Conservation (phyloP, 1,140 invertebrate genomes). For the Ceratina japonica region DNA sequence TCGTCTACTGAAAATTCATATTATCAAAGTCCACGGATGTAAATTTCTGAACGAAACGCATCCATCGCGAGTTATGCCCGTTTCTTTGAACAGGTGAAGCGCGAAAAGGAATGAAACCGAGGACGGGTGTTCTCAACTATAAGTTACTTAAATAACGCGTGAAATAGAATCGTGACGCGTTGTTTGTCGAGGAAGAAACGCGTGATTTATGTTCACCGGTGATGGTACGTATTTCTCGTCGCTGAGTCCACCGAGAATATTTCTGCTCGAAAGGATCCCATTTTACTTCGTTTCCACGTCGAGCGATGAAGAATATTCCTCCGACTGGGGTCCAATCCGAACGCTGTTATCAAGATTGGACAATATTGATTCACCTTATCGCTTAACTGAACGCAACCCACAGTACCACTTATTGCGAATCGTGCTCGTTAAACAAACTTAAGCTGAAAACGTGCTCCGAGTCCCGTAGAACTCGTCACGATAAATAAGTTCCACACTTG, state of each 20-base stretch:
- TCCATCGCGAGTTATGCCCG: no score
- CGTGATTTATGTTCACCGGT: neutral
- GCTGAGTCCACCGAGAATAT: neutral
- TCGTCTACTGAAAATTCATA: neutral
- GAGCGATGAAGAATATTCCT: neutral
- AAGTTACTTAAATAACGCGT: neutral
- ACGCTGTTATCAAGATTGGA: conserved; percentile 52
- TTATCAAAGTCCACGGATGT: neutral
- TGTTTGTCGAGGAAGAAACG: neutral
- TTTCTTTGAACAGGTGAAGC: conserved; percentile 26
- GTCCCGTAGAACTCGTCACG: neutral
- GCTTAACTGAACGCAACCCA: conserved; percentile 28
- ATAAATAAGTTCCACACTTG: neutral
- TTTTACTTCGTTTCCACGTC: conserved; percentile 13
- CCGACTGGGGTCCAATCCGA: neutral
- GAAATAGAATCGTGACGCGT: neutral
- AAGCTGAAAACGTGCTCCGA: neutral
- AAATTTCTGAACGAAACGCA: neutral
- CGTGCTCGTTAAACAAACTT: conserved; percentile 30
- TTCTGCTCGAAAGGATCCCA: neutral
- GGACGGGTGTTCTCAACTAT: neutral
- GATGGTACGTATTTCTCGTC: neutral
- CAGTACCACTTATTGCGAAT: conserved; percentile 34
- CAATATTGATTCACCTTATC: conserved; percentile 66
- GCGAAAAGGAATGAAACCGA: neutral